These are phyloP conservation scores for Micromussa lordhowensis DNA, from an alignment of 92 coral and sea anemone genomes.

Conservation along the genomic window DNA sequence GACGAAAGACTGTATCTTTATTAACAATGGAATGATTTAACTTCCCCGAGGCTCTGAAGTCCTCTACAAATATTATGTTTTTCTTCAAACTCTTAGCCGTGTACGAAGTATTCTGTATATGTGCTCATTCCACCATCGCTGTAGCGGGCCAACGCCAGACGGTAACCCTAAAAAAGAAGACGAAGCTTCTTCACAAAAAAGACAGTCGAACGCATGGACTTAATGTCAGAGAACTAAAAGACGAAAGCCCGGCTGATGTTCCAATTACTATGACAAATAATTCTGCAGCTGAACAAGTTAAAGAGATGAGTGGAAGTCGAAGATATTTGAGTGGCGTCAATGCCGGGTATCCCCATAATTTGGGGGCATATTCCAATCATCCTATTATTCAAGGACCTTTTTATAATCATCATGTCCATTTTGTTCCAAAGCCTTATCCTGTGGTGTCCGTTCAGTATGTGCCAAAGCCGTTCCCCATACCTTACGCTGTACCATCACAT, in stretches of 20 bases:
- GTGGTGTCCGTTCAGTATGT: constrained; percentile 83
- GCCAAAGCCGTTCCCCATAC: constrained; percentile 85
- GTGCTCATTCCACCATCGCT: neutral
- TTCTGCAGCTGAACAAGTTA: neutral
- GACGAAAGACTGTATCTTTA: constrained; percentile 9
- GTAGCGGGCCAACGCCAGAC: neutral
- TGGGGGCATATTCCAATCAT: neutral
- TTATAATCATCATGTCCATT: constrained; percentile 72
- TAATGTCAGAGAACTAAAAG: neutral
- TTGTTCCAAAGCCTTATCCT: constrained; percentile 93
- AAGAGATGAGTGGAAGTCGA: constrained; percentile 26
- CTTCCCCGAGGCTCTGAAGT: constrained; percentile 3
- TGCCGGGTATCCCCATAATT: neutral
- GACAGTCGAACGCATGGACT: neutral
- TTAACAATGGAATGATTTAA: constrained; percentile 34
- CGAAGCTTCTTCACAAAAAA: neutral
- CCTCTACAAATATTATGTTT: constrained; percentile 25
- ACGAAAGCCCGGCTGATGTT: neutral
- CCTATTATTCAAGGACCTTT: constrained; percentile 36
- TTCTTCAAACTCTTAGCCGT: constrained; percentile 19
- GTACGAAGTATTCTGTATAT: constrained; percentile 13
- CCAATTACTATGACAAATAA: neutral
- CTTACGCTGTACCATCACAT: constrained; percentile 75
- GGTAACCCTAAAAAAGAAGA: neutral
- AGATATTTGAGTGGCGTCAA: constrained; percentile 8